Base-by-base conservation (phyloP, 2,888 invertebrate genomes). In the Lymantria dispar region DNA sequence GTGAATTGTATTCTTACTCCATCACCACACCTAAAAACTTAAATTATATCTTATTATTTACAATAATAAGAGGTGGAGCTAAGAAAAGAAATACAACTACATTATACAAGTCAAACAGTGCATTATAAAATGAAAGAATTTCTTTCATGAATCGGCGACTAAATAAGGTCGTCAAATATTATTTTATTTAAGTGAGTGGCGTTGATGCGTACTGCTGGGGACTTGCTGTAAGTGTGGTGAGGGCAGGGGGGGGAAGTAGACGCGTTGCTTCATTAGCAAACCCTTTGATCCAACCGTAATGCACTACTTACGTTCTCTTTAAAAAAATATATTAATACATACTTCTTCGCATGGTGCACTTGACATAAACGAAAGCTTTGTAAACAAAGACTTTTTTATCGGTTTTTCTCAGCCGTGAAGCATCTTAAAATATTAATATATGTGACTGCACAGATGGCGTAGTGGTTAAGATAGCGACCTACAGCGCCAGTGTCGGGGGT, bases 261-360 rank as follows among this genome's bases (percentile, higher is more conserved):
- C n/a, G n/a, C 43, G 44, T 48, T 49, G 54, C 56, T 70, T 74
- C 73, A 73, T 74, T 74, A 74, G 62, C 55, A 60, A 58, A 40
- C 49, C 56, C 74, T 74, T 72, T 71, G 72, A 70, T 60, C 67
- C 56, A 50, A 44, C 42, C 39, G 56, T 69, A 69, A 72, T 72
- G 70, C 66, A 64, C 64, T 63, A 73, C 70, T 67, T 59, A 58
- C 61, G 60, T 68, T 69, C 10, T 33, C 33, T 33, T 33, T 1
- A 22, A 22, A 22, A 22, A n/a, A n/a, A n/a, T n/a, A 22, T 22
- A 22, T 22, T 22, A 3, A 22, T 22, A 22, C 22, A 22, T 3
- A 22, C 22, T 22, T 22, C 22, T 22, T 22, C 5, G 22, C 22
- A 22, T 22, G 22, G 2, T 22, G 22, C 22, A 22, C 22, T 22